Base-by-base conservation (phyloP, 2,113 vertebrate species). In the Electrona antarctica region DNA sequence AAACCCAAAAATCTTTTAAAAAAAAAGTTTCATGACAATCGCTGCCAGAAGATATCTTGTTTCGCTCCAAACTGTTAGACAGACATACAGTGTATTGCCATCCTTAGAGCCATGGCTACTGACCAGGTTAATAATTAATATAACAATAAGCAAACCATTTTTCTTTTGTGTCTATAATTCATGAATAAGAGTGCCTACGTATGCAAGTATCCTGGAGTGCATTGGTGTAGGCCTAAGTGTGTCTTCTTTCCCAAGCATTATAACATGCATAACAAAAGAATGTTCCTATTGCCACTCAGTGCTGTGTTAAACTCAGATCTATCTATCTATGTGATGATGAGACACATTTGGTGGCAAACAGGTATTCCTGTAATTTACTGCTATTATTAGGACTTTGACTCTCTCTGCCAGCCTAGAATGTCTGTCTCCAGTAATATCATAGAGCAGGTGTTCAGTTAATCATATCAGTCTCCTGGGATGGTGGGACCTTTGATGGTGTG, bases 391-490 rank as follows among this genome's bases (percentile, higher is more conserved):
- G 60, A 57, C 46, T 77, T 59, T 59, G 49, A 45, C 41, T 33
- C 50, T 77, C 61, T 33, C 73, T 59, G 68, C 45, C 28, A 76
- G 72, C 56, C 74, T 60, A 69, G 55, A 9, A 33, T 50, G 48
- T 52, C 58, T 63, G 29, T 15, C 15, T 73, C 15, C 78, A 73
- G 41, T 81, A 64, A 88, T 71, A 80, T 76, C 69, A 76, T 46
- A 67, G 15, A 89, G 82, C 90, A 92, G 87, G 64, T 88, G 85
- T 84, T 1, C 21, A 28, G 54, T 82, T 85, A 85, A 84, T 71
- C 73, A 51, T 55, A 56, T 78, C 71, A 63, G 68, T 48, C 14
- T 75, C 65, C 73, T 14, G n/a, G 14, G 64, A 47, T 67, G 3
- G 54, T 21, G 46, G 47, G 33, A 47, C 55, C 15, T 4, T 48